phyloP scores from a whole-genome alignment of 2,113 vertebrate species.

The Aegypius monachus region DNA sequence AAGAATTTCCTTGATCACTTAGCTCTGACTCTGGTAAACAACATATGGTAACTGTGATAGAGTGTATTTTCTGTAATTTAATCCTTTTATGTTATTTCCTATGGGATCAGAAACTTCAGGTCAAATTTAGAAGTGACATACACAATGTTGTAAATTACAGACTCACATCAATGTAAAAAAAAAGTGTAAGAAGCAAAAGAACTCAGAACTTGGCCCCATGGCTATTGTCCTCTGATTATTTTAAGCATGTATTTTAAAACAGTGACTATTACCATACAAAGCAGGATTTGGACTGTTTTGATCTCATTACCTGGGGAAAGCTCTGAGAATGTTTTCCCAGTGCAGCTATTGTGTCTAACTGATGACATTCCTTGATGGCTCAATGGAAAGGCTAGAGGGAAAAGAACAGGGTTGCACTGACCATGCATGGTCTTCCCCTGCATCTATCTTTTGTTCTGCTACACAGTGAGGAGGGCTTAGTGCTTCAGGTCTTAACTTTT shows the following conservation, averaged over 20 bases:
- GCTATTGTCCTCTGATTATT: not conserved
- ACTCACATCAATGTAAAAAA: not conserved
- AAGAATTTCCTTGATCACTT: conserved; percentile 26
- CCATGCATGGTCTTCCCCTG: not conserved
- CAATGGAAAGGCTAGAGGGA: not conserved
- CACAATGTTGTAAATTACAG: not conserved
- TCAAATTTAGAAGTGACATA: not conserved
- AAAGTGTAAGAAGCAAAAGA: not conserved
- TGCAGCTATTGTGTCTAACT: not conserved
- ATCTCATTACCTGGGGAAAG: not conserved
- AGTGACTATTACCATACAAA: not conserved
- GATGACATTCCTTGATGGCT: not conserved
- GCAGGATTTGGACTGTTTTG: not conserved
- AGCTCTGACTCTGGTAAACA: conserved; percentile 37
- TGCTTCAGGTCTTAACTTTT: not conserved
- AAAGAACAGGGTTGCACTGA: not conserved
- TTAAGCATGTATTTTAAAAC: not conserved
- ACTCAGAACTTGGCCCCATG: not conserved
- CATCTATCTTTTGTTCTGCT: not conserved
- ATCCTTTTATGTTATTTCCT: conserved; percentile 7
- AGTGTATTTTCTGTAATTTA: not conserved
- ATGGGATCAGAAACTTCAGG: not conserved
- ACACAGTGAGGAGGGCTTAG: not conserved
- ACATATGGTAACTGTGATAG: conserved; percentile 34
- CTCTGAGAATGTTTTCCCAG: not conserved